These are phyloP conservation scores for Myiagra hebetior DNA, from an alignment of 2,113 vertebrate species.

Conservation along the genomic window DNA sequence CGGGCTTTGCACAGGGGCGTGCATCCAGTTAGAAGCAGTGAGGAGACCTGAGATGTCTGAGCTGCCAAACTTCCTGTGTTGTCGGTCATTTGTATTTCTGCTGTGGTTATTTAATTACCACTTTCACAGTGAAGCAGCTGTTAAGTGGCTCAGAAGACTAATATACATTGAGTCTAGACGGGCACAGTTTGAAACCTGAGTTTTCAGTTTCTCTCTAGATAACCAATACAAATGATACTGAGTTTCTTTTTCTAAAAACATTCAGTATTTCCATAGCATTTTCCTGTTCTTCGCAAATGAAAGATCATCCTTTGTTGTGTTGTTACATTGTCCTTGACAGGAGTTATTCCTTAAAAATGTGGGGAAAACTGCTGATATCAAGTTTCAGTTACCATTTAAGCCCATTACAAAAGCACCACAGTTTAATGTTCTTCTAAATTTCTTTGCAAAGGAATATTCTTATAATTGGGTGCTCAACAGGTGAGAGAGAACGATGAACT, in stretches of 20 bases:
- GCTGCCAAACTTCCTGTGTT: not conserved
- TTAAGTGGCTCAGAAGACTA: not conserved
- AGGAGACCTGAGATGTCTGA: not conserved
- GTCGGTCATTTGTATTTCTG: not conserved
- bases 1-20: rapidly evolving
- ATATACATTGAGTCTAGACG: not conserved
- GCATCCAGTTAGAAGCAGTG: not conserved
- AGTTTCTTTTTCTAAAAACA: not conserved
- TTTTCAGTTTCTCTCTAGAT: not conserved
- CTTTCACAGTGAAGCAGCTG: not conserved
- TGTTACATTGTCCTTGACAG: not conserved
- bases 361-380: not conserved
- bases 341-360: not conserved
- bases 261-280: not conserved
- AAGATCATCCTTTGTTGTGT: not conserved
- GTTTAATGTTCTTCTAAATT: not conserved
- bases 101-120: not conserved
- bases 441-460: not conserved
- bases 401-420: not conserved
- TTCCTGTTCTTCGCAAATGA: not conserved
- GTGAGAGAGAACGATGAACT: not conserved
- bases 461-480: not conserved
- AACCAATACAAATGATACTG: not conserved
- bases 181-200: not conserved
- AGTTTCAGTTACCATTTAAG: not conserved